Evolutionary conservation across 2,113 vertebrate genomes (phyloP), one percentile per base, ranked within the genome.

Genomic region (Dinomys branickii): DNA sequence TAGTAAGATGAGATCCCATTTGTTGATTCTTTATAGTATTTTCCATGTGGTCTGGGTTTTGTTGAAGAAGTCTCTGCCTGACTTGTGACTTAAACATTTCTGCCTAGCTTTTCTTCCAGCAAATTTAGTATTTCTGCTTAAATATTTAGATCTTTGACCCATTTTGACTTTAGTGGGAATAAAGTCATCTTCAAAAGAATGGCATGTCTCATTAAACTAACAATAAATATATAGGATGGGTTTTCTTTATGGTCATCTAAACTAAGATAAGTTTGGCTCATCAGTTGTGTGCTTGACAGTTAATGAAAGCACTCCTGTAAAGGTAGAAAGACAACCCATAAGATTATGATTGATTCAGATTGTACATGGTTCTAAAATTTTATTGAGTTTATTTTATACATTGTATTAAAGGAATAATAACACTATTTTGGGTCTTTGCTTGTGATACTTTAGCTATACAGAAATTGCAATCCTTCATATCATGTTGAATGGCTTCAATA

Each of bases 261-360:
- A 61, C 26, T 58, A 93, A 71, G 16, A 67, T 80, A 88, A 77
- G 17, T 67, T 33, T 86, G 47, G 14, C 7, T 92, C 12, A 24
- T 67, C 14, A 38, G 5, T 26, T 54, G 24, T 90, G 5, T 33
- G 38, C 13, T 85, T 84, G 56, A 61, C 87, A 84, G n/a, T 54
- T 85, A 59, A 65, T 28, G 88, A 85, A 85, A 90, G 35, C 11
- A 63, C 9, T 87, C 35, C 56, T 91, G 2, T 30, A 44, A 90
- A 38, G 47, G 41, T 69, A 35, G 16, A 80, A 90, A 44, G 17
- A 91, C 30, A 65, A 86, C 92, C 84, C 22, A 26, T 92, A 81
- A 52, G 71, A 81, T 91, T 85, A 54, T 93, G n/a, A 85, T 30
- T 93, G 41, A 82, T 81, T 91, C 59, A 82, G 77, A 86, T 91